Evolutionary conservation across 2,888 invertebrate genomes (phyloP).

Genomic region (Athalia rosae): DNA sequence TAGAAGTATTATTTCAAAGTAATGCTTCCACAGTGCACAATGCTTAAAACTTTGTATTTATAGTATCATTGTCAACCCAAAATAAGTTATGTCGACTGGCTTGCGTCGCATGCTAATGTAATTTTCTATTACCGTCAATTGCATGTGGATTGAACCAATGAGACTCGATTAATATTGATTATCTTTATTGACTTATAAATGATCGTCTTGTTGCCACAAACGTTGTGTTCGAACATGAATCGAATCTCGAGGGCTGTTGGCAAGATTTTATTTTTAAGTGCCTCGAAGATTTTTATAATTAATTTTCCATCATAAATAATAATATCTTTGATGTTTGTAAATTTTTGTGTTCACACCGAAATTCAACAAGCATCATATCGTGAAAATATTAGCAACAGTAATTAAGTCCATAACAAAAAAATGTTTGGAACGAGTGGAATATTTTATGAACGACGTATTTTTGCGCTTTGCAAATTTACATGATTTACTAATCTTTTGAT

Average conservation of each 20-base stretch:
- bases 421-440: not conserved
- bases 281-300: not conserved
- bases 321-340: not conserved
- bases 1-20: not conserved
- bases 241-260: not conserved
- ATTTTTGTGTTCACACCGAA: not conserved
- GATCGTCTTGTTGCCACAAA: slow-evolving; percentile 2
- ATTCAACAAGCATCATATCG: not conserved
- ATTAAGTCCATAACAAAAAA: not conserved
- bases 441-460: not conserved
- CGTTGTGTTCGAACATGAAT: not conserved
- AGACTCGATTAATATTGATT: slow-evolving; percentile 23
- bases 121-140: slow-evolving; percentile 29
- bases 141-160: slow-evolving; percentile 24
- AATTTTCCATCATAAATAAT: not conserved
- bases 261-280: not conserved
- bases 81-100: slow-evolving; percentile 18
- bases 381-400: not conserved
- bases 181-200: slow-evolving; percentile 3
- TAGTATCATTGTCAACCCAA: not conserved
- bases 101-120: slow-evolving; percentile 25
- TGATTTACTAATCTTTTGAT: slow-evolving; percentile 17
- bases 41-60: not conserved
- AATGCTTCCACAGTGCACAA: not conserved
- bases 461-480: not conserved